Percentiles rank a stretch among this genome's conserved stretches.
phyloP scores from a whole-genome alignment of 2,888 invertebrate species.

The Seira musarum region DNA sequence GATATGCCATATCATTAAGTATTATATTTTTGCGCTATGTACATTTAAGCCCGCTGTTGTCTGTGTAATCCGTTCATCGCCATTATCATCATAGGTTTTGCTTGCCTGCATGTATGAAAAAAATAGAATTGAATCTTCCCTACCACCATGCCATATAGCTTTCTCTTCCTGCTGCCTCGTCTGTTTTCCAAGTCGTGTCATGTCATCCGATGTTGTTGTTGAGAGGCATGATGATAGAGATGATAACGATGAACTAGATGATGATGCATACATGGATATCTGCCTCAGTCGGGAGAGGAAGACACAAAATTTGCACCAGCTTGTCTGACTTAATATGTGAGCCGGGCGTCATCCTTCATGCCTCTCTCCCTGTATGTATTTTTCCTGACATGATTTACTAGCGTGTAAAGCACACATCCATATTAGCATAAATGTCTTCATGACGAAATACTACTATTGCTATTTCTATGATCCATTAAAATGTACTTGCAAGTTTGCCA shows the following conservation, averaged over 20 bases:
- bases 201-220: constrained; percentile 32
- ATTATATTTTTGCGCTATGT: no score
- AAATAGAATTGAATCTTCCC: constrained; percentile 37
- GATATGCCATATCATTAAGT: no score
- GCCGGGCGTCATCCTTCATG: constrained; percentile 14
- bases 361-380: constrained; percentile 1
- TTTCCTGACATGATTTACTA: constrained; percentile 28
- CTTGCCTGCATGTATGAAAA: constrained; percentile 32
- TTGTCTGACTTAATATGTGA: constrained; percentile 31
- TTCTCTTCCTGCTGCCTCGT: not conserved
- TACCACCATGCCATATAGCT: no score
- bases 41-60: no score
- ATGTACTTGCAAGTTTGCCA: no score
- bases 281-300: no score
- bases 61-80: constrained; percentile 27
- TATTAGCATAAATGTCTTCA: no score
- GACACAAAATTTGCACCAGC: constrained; percentile 30
- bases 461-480: no score
- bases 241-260: no score
- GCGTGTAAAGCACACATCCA: not conserved
- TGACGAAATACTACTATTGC: no score
- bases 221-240: constrained; percentile 32
- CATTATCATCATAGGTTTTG: constrained; percentile 20
- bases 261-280: constrained; percentile 40
- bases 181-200: constrained; percentile 43